Conservation (phyloP, 2,797 vertebrate genomes). For the Anguilla megastoma region DNA sequence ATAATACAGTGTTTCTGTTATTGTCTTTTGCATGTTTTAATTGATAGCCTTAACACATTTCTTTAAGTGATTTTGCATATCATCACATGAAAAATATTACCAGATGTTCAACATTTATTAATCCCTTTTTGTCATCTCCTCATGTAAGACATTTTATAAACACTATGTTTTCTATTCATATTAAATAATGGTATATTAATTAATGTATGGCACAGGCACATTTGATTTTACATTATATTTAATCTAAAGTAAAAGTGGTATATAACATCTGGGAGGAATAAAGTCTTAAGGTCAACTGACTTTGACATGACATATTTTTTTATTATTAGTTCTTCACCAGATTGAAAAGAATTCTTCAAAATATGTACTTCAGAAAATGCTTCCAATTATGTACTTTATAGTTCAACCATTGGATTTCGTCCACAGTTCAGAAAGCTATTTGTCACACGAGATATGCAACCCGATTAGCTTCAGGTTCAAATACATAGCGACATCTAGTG, state of each 20-base stretch:
- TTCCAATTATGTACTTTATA: neutral
- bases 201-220: neutral
- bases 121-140: neutral
- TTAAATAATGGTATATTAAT: neutral
- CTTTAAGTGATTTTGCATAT: neutral
- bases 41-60: neutral
- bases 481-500: constrained; percentile 30
- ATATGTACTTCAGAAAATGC: neutral
- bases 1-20: neutral
- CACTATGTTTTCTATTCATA: neutral
- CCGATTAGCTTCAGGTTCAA: neutral
- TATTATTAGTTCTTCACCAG: constrained; percentile 62
- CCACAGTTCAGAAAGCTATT: neutral
- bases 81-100: neutral
- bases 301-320: neutral
- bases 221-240: neutral
- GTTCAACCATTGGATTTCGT: neutral
- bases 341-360: constrained; percentile 57
- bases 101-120: neutral
- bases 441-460: neutral
- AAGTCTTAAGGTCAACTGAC: neutral
- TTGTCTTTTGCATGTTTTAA: neutral
- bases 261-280: neutral
- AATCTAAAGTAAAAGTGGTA: neutral
- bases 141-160: neutral